A percentile compares a stretch with the other conserved stretches of the same genome.
Conservation (phyloP, 2,888 invertebrate species). For the Diaphora mendica region DNA sequence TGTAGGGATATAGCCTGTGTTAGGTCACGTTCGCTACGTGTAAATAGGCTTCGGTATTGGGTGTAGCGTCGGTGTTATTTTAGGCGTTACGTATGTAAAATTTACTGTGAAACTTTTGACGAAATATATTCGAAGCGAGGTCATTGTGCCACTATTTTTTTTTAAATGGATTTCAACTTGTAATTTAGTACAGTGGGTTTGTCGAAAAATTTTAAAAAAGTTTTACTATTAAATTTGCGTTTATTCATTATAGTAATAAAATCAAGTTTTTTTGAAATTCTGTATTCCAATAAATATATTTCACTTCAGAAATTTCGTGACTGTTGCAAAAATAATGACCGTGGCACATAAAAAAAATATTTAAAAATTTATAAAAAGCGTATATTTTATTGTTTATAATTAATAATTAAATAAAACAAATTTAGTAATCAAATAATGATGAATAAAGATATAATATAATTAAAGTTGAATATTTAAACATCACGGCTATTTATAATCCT, state of each 20-base stretch:
- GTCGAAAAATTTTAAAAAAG: neutral
- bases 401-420: neutral
- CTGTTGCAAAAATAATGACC: neutral
- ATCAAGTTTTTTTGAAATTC: too few relatives aligned
- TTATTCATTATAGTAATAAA: too few relatives aligned
- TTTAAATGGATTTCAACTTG: neutral
- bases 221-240: neutral
- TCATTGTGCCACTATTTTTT: neutral
- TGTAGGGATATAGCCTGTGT: neutral
- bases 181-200: neutral
- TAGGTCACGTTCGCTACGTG: conserved; percentile 23
- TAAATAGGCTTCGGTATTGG: conserved; percentile 16
- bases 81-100: neutral
- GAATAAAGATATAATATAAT: neutral
- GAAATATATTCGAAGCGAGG: neutral
- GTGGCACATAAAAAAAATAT: neutral
- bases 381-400: neutral
- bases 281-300: too few relatives aligned
- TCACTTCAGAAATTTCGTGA: neutral
- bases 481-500: neutral
- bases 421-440: neutral
- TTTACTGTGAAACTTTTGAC: neutral
- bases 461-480: neutral
- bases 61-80: neutral
- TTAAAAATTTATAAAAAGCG: neutral